phyloP scores from a whole-genome alignment of 2,113 vertebrate genomes.

The Lipotes vexillifer region DNA sequence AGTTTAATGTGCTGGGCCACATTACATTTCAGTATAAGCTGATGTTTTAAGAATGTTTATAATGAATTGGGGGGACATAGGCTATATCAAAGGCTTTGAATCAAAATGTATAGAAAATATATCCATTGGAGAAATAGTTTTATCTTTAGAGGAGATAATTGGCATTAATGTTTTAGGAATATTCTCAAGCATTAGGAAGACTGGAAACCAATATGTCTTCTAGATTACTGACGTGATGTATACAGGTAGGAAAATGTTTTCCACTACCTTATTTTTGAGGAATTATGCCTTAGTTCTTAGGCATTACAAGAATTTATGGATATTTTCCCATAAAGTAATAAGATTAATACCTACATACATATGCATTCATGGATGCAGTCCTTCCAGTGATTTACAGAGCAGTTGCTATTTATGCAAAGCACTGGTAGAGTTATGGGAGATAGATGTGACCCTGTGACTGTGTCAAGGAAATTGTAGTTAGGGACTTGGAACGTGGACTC shows the following conservation, averaged over 20 bases:
- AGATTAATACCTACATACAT: neutral
- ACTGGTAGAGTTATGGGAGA: neutral
- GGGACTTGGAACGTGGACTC: neutral
- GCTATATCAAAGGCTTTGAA: neutral
- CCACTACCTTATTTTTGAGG: neutral
- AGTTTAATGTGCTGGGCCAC: neutral
- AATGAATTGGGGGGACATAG: neutral
- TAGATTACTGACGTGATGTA: neutral
- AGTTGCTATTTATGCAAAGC: neutral
- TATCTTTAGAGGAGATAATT: neutral
- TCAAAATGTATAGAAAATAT: neutral
- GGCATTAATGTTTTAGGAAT: neutral
- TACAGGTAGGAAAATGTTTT: slow-evolving; percentile 15
- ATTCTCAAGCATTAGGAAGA: neutral
- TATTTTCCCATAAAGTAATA: neutral
- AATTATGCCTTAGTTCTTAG: neutral
- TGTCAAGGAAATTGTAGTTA: neutral
- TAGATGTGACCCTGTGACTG: neutral
- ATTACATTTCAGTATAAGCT: neutral
- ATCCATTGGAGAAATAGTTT: neutral
- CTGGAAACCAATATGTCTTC: neutral
- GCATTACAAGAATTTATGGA: neutral
- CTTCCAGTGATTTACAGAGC: neutral
- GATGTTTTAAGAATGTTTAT: neutral
- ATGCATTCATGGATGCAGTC: neutral